Evolutionary conservation across 92 coral and sea anemone species (phyloP), one percentile per base, ranked within the genome.

Genomic region (Porites evermanni): DNA sequence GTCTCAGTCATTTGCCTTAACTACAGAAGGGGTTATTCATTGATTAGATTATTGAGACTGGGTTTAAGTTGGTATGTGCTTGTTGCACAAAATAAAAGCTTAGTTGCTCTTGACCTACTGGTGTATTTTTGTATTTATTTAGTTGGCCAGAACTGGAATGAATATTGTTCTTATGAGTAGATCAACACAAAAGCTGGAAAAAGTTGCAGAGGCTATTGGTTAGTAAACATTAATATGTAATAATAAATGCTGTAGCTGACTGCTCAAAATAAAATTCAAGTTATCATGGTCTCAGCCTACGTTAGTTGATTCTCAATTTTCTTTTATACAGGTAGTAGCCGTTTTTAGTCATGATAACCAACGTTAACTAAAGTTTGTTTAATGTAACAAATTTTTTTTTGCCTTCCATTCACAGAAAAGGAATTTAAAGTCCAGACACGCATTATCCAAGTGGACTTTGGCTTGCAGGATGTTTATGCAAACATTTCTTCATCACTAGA

Each of bases 101-200:
- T 6, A 38, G 6, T 3, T 38, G 6, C 19, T 75, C 10, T 4
- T 50, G 11, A 51, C 21, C 50, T 23, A 70, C 18, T 29, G 47
- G n/a, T 9, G n/a, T 59, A 10, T 72, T 61, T 26, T 71, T 54
- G 73, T 80, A 38, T 38, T 38, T 38, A 38, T 86, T 54, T 79
- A 96, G 98, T 90, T 96, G 79, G 98, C 96, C 64, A 89, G 78
- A 75, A 72, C 83, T 87, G 94, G 95, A 69, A 87, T 88, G 89
- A 90, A 96, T 74, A 84, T 96, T 53, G 90, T 94, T 21, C 79
- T 96, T 21, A 80, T 96, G 61, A 96, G 98, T 76, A 88, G 98
- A 80, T 88, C 96, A 72, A 64, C 83, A 18, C 71, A 87, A 60
- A 96, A 96, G 83, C 90, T 96, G 54, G 78, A 89, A 74, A 92